Percentiles rank a stretch among this genome's conserved stretches.
Conservation (phyloP, 30 jellyfish, hydroid and myxozoan genomes). For the Hydra vulgaris region DNA sequence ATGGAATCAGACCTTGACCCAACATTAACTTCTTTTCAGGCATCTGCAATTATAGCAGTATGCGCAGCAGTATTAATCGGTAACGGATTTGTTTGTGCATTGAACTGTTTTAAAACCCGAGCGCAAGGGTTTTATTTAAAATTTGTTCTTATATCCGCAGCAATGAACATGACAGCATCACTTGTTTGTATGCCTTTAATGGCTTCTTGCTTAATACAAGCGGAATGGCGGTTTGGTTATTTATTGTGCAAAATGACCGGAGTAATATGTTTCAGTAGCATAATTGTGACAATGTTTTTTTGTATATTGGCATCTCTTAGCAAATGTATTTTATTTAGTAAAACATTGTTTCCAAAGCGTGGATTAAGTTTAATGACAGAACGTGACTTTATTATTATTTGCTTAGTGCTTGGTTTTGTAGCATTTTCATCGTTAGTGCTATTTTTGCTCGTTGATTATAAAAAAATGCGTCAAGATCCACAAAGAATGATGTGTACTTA, state of each 20-base stretch:
- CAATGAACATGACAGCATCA: constrained; percentile 71
- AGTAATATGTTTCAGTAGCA: constrained; percentile 59
- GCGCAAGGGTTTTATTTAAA: constrained; percentile 32
- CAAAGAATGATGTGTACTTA: constrained; percentile 62
- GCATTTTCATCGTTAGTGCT: constrained; percentile 48
- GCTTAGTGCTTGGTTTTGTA: constrained; percentile 48
- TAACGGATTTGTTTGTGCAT: constrained; percentile 74
- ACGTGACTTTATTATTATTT: constrained; percentile 49
- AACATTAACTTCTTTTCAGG: constrained; percentile 81
- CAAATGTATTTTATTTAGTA: constrained; percentile 31
- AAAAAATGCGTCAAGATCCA: constrained; percentile 45
- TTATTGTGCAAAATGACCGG: constrained; percentile 84
- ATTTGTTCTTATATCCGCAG: constrained; percentile 60
- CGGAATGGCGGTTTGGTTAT: constrained; percentile 93
- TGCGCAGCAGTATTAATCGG: constrained; percentile 98
- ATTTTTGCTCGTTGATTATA: constrained; percentile 32
- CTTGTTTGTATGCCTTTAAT: constrained; percentile 89
- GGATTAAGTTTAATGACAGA: constrained; percentile 29
- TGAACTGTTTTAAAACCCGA: constrained; percentile 65
- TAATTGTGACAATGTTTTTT: constrained; percentile 64
- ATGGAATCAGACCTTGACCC: constrained; percentile 83
- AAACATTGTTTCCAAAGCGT: constrained; percentile 30
- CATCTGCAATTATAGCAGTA: constrained; percentile 95
- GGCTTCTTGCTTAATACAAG: constrained; percentile 87
- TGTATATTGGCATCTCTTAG: constrained; percentile 66